phyloP scores from a whole-genome alignment of 1,140 invertebrate genomes.

The Zaprionus tsacasi region DNA sequence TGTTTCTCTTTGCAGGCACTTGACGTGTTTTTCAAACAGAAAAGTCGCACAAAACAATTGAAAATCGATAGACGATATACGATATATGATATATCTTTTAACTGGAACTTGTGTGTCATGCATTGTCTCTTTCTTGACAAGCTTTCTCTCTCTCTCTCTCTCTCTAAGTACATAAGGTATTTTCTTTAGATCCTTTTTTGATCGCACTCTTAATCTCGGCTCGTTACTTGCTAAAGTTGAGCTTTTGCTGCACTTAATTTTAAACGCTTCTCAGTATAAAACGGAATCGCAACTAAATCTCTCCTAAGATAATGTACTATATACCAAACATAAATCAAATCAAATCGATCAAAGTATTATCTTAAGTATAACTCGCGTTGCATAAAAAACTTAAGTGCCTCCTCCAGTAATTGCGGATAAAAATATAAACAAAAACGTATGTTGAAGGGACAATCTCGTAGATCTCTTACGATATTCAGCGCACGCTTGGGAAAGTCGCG shows the following conservation, averaged over 20 bases:
- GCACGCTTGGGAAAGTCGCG: constrained; percentile 25
- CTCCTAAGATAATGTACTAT: constrained; percentile 46
- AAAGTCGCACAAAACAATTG: constrained; percentile 51
- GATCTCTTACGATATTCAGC: constrained; percentile 16
- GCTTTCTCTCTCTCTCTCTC: not conserved
- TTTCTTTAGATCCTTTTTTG: not conserved
- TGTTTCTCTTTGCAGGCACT: constrained; percentile 61
- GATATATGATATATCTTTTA: constrained; percentile 42
- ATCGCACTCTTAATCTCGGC: constrained; percentile 13
- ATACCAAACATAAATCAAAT: constrained; percentile 51
- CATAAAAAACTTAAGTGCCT: constrained; percentile 49
- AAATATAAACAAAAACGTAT: constrained; percentile 16
- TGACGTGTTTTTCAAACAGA: constrained; percentile 73
- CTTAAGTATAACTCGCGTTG: constrained; percentile 58
- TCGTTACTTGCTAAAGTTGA: constrained; percentile 26
- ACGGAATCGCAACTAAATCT: constrained; percentile 45
- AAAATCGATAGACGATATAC: not conserved
- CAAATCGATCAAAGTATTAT: constrained; percentile 42
- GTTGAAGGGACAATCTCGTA: not conserved
- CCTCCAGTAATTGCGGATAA: constrained; percentile 10
- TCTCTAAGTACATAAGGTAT: constrained; percentile 35
- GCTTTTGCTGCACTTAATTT: constrained; percentile 51
- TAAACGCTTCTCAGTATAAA: constrained; percentile 43
- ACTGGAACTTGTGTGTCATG: constrained; percentile 53
- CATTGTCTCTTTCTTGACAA: not conserved